Evolutionary conservation across 2,113 vertebrate genomes (phyloP).

Genomic region (Rhinichthys klamathensis): DNA sequence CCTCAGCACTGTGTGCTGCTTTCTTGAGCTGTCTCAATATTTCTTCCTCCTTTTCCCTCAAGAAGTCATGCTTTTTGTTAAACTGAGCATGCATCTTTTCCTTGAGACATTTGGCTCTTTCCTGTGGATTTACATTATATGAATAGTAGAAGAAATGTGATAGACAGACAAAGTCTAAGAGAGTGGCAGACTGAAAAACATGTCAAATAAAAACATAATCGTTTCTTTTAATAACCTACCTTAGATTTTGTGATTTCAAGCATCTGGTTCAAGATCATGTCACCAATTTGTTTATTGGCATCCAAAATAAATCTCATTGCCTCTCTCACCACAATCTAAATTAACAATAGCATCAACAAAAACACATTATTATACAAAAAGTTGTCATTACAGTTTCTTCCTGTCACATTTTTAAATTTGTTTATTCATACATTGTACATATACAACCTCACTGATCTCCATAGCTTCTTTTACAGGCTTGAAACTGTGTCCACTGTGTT

Average conservation of each 20-base stretch:
- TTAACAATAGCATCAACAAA: not conserved
- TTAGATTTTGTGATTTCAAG: not conserved
- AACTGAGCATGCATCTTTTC: constrained; percentile 42
- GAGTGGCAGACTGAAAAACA: not conserved
- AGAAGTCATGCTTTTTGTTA: too few relatives aligned
- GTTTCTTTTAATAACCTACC: not conserved
- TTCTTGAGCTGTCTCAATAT: constrained; percentile 53
- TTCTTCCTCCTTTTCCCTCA: too few relatives aligned
- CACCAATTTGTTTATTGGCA: not conserved
- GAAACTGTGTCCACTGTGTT: constrained; percentile 63
- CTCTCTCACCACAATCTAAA: not conserved
- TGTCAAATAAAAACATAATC: not conserved
- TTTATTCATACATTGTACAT: not conserved
- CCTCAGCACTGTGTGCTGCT: constrained; percentile 42
- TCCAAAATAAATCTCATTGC: not conserved
- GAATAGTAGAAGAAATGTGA: not conserved
- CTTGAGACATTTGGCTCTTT: constrained; percentile 48
- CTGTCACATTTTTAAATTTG: not conserved
- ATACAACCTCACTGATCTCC: constrained; percentile 24
- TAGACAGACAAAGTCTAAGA: not conserved
- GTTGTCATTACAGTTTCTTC: not conserved
- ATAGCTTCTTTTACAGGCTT: constrained; percentile 63
- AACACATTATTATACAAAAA: too few relatives aligned
- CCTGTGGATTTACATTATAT: too few relatives aligned
- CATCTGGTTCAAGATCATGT: constrained; percentile 8